Base-by-base conservation (phyloP, 2,888 invertebrate species). In the Athripsodes cinereus region DNA sequence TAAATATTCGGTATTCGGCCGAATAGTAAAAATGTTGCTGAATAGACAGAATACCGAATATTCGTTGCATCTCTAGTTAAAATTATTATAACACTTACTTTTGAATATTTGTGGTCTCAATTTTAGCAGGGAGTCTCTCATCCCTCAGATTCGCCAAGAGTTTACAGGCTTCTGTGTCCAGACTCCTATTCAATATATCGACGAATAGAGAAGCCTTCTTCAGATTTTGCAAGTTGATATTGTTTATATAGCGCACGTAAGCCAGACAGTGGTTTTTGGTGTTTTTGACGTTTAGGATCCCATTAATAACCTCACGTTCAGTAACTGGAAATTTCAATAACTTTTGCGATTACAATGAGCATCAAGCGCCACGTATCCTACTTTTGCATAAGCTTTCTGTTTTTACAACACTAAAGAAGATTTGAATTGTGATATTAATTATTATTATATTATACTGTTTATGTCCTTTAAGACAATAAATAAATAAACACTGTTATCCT, bases 261-360 rank as follows among this genome's bases (percentile, higher is more conserved):
- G 96, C 96, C 47, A 98, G 77, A 67, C 96, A 95, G 72, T 97
- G 96, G 68, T 96, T 96, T 71, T 93, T 92, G 0, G 94, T 95
- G 69, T 96, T 94, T 69, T 90, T 91, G 0, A 96, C 96, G 68
- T 89, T 91, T 18, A 99, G 74, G 3, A 98, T 83, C 0, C 98
- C 98, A 68, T 96, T 94, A 66, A 96, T 96, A 0, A 99, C 96
- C 77, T 99, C 98, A 48, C 97, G 81, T 77, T 98, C 98, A 1
- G 98, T 99, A 21, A 98, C 98, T 96, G 73, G 35, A 73, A 71
- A n/a, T n/a, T n/a, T n/a, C n/a, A n/a, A n/a, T n/a, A n/a, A n/a
- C n/a, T n/a, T n/a, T n/a, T n/a, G n/a, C n/a, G n/a, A n/a, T n/a
- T n/a, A n/a, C n/a, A n/a, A n/a, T n/a, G n/a, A n/a, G n/a, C n/a